Percentiles rank a stretch among this genome's conserved stretches.
Conservation (phyloP, 2,113 vertebrate species). For the Cyprinodon variegatus region DNA sequence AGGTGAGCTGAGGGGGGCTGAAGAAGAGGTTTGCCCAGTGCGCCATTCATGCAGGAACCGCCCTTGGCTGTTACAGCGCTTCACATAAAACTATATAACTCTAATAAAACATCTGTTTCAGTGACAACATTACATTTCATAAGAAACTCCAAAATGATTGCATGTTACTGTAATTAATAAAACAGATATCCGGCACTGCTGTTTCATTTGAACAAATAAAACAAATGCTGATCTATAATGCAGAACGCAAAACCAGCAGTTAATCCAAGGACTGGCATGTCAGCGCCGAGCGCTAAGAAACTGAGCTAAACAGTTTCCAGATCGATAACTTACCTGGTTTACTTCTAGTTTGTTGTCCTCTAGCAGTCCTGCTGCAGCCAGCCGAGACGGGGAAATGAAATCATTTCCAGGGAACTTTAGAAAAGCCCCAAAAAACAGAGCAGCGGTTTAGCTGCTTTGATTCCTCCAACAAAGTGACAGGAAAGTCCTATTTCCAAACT, state of each 20-base stretch:
- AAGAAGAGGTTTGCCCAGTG: not conserved
- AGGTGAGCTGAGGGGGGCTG: no score
- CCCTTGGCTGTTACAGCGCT: not conserved
- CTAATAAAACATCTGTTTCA: no score
- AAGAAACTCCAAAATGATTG: not conserved
- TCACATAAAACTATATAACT: not conserved
- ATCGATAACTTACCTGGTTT: conserved; percentile 33
- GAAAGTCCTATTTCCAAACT: not conserved
- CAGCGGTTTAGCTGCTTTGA: not conserved
- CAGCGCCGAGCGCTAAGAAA: not conserved
- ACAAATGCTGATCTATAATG: not conserved
- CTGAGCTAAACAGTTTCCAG: not conserved
- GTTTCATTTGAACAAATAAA: not conserved
- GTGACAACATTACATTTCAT: not conserved
- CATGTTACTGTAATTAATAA: not conserved
- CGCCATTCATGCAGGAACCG: not conserved
- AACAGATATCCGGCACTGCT: not conserved
- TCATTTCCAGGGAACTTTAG: not conserved
- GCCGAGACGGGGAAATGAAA: not conserved
- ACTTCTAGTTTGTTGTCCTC: not conserved
- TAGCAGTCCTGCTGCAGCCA: not conserved
- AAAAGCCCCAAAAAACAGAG: conserved; percentile 3
- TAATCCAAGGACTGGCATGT: not conserved
- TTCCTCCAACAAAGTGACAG: not conserved
- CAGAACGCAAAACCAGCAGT: not conserved